phyloP scores from a whole-genome alignment of 35 echinoderm and acorn worm genomes.

The Ptychodera flava region DNA sequence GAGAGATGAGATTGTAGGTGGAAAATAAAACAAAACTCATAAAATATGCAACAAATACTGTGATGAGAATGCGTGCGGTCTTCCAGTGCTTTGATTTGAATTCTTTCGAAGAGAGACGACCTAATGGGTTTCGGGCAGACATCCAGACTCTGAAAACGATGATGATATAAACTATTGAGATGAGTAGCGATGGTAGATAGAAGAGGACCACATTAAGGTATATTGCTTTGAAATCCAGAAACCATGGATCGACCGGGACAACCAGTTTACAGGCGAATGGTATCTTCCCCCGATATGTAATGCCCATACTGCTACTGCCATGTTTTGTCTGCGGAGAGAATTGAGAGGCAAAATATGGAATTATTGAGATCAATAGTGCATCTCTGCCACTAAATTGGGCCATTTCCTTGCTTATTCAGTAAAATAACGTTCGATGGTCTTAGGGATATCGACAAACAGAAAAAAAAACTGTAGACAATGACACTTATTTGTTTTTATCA shows the following conservation, averaged over 20 bases:
- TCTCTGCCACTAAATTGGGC: too few relatives aligned
- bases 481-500: too few relatives aligned
- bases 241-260: slow-evolving; percentile 46
- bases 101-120: too few relatives aligned
- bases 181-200: slow-evolving; percentile 54
- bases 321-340: slow-evolving; percentile 45
- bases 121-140: too few relatives aligned
- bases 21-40: slow-evolving; percentile 45
- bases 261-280: slow-evolving; percentile 59
- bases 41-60: slow-evolving; percentile 51
- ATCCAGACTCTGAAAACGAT: too few relatives aligned
- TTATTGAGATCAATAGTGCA: too few relatives aligned
- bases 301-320: slow-evolving; percentile 19
- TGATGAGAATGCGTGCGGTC: slow-evolving; percentile 42
- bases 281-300: slow-evolving; percentile 53
- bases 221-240: slow-evolving; percentile 62
- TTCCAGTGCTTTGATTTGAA: slow-evolving; percentile 52
- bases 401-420: too few relatives aligned
- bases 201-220: slow-evolving; percentile 66
- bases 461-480: too few relatives aligned
- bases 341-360: too few relatives aligned
- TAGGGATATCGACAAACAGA: too few relatives aligned
- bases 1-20: slow-evolving; percentile 44
- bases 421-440: too few relatives aligned
- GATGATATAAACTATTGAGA: slow-evolving; percentile 36